phyloP scores from a whole-genome alignment of 2,888 invertebrate species.

The Zele albiditarsus region DNA sequence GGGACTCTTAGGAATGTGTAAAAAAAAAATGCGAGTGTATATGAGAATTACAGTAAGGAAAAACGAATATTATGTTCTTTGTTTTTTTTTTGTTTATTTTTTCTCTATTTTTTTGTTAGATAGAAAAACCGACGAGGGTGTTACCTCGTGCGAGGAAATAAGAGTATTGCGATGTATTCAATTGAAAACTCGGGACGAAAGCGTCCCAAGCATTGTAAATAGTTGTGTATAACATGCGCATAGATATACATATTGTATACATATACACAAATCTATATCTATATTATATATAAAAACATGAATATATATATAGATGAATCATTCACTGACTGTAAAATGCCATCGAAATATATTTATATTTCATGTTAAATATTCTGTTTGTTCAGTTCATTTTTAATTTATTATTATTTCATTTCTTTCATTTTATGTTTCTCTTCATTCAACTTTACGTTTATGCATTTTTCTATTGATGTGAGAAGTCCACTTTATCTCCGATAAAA shows the following conservation, averaged over 20 bases:
- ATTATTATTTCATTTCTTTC: constrained; percentile 6
- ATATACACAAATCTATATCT: constrained; percentile 35
- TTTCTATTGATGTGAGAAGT: background rate
- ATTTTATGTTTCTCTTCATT: background rate
- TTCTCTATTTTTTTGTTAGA: constrained; percentile 22
- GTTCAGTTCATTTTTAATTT: constrained; percentile 19
- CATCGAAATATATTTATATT: constrained; percentile 70
- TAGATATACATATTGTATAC: constrained; percentile 42
- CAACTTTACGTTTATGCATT: constrained; percentile 1
- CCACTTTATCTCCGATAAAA: constrained; percentile 4
- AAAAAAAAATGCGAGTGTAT: background rate
- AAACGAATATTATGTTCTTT: constrained; percentile 3
- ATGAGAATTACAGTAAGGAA: constrained; percentile 26
- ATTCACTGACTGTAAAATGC: constrained; percentile 69
- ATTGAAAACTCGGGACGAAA: constrained; percentile 17
- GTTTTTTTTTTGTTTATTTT: background rate
- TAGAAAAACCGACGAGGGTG: constrained; percentile 21
- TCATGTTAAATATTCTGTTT: constrained; percentile 60
- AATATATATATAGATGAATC: constrained; percentile 55
- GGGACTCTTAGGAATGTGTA: background rate
- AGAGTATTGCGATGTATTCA: constrained; percentile 25
- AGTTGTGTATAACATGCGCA: constrained; percentile 47
- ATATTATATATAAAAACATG: constrained; percentile 18
- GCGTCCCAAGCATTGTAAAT: constrained; percentile 43
- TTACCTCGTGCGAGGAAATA: constrained; percentile 33